phyloP scores from a whole-genome alignment of 2,888 invertebrate species.

The Bugulina stolonifera region DNA sequence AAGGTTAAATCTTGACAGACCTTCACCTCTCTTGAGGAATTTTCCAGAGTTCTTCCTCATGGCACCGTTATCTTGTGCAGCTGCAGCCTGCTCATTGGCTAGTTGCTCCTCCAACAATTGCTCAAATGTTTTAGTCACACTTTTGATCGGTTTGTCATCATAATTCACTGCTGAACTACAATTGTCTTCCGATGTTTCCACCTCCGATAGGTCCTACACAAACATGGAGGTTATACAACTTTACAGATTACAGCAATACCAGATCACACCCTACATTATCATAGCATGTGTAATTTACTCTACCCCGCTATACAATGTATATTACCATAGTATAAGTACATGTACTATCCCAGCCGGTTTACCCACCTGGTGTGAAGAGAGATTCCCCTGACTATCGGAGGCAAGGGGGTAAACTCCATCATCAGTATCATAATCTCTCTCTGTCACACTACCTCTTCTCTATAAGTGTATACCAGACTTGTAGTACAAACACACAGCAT shows the following conservation, averaged over 20 bases:
- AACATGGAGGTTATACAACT: too few relatives aligned
- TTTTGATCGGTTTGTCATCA: conserved; percentile 23
- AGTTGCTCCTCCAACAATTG: conserved; percentile 48
- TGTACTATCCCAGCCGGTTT: background rate
- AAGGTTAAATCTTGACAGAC: conserved; percentile 24
- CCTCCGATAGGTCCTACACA: background rate
- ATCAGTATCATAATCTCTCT: conserved; percentile 11
- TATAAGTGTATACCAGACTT: too few relatives aligned
- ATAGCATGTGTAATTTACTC: too few relatives aligned
- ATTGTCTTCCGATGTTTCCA: background rate
- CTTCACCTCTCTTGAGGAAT: conserved; percentile 23
- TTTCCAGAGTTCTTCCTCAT: background rate
- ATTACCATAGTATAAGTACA: background rate
- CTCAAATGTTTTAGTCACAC: conserved; percentile 46
- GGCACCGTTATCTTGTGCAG: background rate
- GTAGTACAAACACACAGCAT: too few relatives aligned
- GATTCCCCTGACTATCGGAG: conserved; percentile 11
- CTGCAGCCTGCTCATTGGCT: conserved; percentile 8
- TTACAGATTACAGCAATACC: too few relatives aligned
- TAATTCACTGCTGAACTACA: background rate
- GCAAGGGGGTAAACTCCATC: conserved; percentile 18
- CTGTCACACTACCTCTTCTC: too few relatives aligned
- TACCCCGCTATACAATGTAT: too few relatives aligned
- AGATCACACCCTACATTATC: too few relatives aligned
- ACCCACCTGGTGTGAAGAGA: conserved; percentile 9